Percentiles rank a stretch among this genome's conserved stretches.
Conservation (phyloP, 2,113 vertebrate species). For the Stictonetta naevosa region DNA sequence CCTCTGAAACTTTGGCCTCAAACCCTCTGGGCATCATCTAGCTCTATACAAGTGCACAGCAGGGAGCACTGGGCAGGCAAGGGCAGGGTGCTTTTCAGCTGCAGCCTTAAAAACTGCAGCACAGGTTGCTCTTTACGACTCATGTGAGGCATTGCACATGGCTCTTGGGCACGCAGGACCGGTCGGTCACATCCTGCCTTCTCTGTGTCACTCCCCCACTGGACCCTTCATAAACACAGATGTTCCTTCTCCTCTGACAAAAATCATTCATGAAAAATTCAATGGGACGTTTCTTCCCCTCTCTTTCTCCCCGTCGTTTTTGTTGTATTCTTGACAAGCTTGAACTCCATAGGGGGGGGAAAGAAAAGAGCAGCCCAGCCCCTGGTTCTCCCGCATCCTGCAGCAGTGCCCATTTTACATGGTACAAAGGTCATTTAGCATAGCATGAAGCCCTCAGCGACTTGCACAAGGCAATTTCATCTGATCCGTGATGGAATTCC, state of each 20-base stretch:
- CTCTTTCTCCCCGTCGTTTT: slow-evolving; percentile 28
- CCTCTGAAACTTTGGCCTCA: not conserved
- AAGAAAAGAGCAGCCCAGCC: slow-evolving; percentile 65
- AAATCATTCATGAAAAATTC: slow-evolving; percentile 55
- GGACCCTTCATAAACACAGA: slow-evolving; percentile 15
- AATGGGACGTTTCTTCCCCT: slow-evolving; percentile 1
- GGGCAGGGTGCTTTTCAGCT: not conserved
- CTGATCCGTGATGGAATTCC: slow-evolving; percentile 74
- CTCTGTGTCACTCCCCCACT: accelerated
- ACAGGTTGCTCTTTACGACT: not conserved
- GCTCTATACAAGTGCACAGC: not conserved
- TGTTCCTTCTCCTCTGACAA: slow-evolving; percentile 50
- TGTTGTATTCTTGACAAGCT: slow-evolving; percentile 60
- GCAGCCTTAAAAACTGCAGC: not conserved
- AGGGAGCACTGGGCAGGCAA: not conserved
- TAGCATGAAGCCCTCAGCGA: slow-evolving; percentile 61
- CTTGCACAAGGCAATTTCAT: slow-evolving; percentile 66
- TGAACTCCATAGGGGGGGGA: slow-evolving; percentile 28
- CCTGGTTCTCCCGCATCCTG: slow-evolving; percentile 20
- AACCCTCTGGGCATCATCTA: not conserved
- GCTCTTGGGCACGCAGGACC: not conserved
- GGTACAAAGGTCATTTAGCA: slow-evolving; percentile 67
- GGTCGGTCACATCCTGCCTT: not conserved
- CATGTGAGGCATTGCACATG: accelerated
- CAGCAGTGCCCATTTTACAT: slow-evolving; percentile 63